Percentiles rank a stretch among this genome's conserved stretches.
phyloP scores from a whole-genome alignment of 1,140 invertebrate species.

The Pogonomyrmex barbatus region DNA sequence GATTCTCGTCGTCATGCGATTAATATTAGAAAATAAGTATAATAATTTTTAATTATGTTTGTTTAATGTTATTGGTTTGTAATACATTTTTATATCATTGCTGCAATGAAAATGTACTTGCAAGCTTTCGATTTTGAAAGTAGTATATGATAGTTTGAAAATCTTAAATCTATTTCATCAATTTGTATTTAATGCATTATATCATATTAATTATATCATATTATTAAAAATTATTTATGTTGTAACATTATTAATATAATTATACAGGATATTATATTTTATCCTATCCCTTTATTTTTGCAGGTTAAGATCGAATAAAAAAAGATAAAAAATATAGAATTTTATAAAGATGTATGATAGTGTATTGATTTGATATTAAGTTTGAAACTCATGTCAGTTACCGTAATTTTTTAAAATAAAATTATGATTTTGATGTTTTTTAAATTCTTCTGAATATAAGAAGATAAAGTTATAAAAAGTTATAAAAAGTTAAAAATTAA shows the following conservation, averaged over 20 bases:
- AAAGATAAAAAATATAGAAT: too few species aligned
- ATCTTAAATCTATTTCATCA: background rate
- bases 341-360: too few species aligned
- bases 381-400: too few species aligned
- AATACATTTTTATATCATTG: background rate
- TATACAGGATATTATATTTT: background rate
- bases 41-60: background rate
- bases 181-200: slow-evolving; percentile 8
- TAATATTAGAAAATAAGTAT: slow-evolving; percentile 16
- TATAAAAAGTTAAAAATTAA: too few species aligned
- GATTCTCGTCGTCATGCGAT: background rate
- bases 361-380: too few species aligned
- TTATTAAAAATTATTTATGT: background rate
- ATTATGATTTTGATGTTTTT: too few species aligned
- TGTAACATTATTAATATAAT: background rate
- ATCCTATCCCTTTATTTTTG: too few species aligned
- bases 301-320: too few species aligned
- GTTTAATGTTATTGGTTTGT: background rate
- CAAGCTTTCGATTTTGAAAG: background rate
- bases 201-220: too few species aligned
- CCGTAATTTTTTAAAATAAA: too few species aligned
- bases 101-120: background rate
- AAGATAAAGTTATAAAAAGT: too few species aligned
- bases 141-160: background rate
- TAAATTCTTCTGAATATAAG: too few species aligned